Conservation (phyloP, 2,113 vertebrate genomes). For the Morone chrysops region DNA sequence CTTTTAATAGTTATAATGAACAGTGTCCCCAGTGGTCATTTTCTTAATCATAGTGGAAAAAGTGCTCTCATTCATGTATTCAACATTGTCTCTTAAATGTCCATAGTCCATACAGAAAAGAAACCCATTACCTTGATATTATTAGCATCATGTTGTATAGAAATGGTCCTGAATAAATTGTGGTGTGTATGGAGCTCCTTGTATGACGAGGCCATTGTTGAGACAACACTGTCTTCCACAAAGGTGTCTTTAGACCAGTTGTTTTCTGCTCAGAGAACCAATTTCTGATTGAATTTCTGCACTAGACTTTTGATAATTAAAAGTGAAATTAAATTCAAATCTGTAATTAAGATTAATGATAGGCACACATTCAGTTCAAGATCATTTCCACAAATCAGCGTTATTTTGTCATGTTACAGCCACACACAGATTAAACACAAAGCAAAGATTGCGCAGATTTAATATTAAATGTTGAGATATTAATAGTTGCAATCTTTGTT, state of each 20-base stretch:
- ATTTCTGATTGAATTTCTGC: neutral
- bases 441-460: neutral
- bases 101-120: neutral
- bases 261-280: neutral
- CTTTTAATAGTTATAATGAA: neutral
- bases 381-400: neutral
- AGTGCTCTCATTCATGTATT: neutral
- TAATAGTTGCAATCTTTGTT: neutral
- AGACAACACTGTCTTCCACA: neutral
- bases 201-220: neutral
- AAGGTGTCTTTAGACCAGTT: neutral
- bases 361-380: neutral
- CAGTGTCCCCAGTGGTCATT: too few relatives aligned
- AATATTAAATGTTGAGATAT: slow-evolving; percentile 4
- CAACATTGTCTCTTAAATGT: neutral
- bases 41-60: neutral
- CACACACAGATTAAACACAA: neutral
- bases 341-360: neutral
- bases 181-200: neutral
- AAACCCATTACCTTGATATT: neutral
- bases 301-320: neutral
- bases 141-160: neutral
- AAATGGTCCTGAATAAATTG: neutral
- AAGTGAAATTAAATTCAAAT: neutral
- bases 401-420: neutral